phyloP scores from a whole-genome alignment of 2,113 vertebrate species.

The Ifrita kowaldi region DNA sequence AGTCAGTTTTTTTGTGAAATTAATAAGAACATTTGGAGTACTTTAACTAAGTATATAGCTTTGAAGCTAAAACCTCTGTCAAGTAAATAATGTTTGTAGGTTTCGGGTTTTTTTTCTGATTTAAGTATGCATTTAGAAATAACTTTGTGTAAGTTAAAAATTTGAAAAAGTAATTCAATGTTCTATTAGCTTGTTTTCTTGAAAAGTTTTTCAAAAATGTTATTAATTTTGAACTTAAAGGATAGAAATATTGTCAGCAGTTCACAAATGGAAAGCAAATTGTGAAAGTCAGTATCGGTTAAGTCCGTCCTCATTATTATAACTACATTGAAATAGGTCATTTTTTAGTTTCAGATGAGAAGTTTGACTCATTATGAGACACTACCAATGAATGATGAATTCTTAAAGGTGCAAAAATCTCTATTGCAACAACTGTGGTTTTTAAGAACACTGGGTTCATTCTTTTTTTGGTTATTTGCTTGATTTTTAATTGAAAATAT shows the following conservation, averaged over 20 bases:
- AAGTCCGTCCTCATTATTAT: background rate
- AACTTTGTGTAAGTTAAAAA: background rate
- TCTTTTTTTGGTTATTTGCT: rapidly evolving
- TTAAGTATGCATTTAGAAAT: background rate
- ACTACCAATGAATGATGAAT: background rate
- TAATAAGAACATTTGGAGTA: background rate
- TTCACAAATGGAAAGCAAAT: background rate
- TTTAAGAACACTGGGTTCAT: background rate
- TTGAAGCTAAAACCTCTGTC: background rate
- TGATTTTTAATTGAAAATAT: background rate
- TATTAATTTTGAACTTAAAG: background rate
- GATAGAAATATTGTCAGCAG: background rate
- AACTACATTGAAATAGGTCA: background rate
- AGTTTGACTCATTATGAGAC: background rate
- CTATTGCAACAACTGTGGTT: background rate
- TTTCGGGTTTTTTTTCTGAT: background rate
- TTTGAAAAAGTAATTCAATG: background rate
- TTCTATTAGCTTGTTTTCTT: background rate
- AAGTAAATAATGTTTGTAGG: background rate
- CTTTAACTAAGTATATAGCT: background rate
- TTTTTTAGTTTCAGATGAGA: background rate
- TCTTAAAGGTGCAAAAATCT: background rate
- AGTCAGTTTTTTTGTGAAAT: background rate
- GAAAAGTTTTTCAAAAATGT: background rate
- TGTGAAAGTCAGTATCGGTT: background rate